Base-by-base conservation (phyloP, 2,797 vertebrate genomes). In the Tolypeutes matacus region DNA sequence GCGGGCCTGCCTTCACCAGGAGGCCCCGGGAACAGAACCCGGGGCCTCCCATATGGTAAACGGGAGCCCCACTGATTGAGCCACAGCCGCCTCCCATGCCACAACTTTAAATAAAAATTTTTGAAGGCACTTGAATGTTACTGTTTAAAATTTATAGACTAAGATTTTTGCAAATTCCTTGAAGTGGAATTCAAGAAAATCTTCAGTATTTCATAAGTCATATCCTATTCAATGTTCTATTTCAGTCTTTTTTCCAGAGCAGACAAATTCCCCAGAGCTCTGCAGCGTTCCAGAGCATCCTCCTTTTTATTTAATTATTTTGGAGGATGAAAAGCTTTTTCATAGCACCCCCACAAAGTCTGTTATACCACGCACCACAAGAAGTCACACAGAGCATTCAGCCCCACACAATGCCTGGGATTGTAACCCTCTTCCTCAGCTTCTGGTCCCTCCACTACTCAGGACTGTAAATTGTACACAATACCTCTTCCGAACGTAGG, bases 241-340 rank as follows among this genome's bases (percentile, higher is more conserved):
- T 97, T 92, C 75, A 56, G 56, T 77, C 60, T 89, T 82, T 72
- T 53, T 34, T n/a, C 87, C 83, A 78, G 51, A 94, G 80, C 85
- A 96, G 94, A 97, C 92, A 97, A 96, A 97, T 96, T 94, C 97
- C 92, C 86, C 65, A 60, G 49, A 94, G 88, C 85, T 91, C 58
- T 92, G 69, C 34, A 46, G 83, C 27, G 10, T 96, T 93, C 93
- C 96, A 96, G 85, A 91, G 58, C 95, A 89, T 86, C 86, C 88
- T 96, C 76, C 39, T 92, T 97, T 93, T 93, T 92, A 95, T 96
- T 94, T 91, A 91, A 96, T 96, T 97, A 92, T 97, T 97, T 96
- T 70, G 13, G 34, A 94, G 80, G 80, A 97, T 96, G 95, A 97
- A 97, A 97, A 96, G 95, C 97, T 96, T 96, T 96, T 96, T 96